Base-by-base conservation (phyloP, 2,888 invertebrate species). In the Hypomecis atomaria region DNA sequence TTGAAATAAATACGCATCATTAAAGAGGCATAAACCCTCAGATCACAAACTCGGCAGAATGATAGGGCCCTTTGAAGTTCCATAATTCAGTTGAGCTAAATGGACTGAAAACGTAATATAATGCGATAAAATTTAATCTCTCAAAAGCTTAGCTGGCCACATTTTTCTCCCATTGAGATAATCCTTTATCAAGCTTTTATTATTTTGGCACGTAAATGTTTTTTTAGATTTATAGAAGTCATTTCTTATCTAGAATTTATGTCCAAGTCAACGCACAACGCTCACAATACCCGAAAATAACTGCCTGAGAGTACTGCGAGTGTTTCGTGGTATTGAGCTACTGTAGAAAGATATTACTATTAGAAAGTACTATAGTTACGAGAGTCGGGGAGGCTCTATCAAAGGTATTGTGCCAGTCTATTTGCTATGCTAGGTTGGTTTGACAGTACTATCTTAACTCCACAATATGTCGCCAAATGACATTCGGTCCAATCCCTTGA, bases 81-180 rank as follows among this genome's bases (percentile, higher is more conserved):
- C 69, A 62, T 69, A 71, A 69, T 68, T 70, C 63, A 71, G 70
- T 62, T 44, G 50, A 62, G 65, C 63, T 73, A 74, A 86, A 84
- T 79, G 76, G 72, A 54, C 69, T 72, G 76, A 71, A 81, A 80
- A 77, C 73, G 61, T 75, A 78, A 74, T 71, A 77, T 70, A 76
- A 72, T 65, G 70, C 71, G 71, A 76, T 77, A 74, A 75, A 67
- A 76, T 75, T 71, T 75, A 74, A 78, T 76, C 72, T 75, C 53
- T 48, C 52, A 34, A 47, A 65, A 55, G 66, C 66, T 70, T 68
- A 50, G 56, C 58, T 56, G 49, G 66, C 67, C 69, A 73, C 68
- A 73, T 68, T 78, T 79, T 74, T 68, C 67, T 67, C 13, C 42
- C 71, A 50, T 65, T 71, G 64, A 67, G 67, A 72, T 71, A 69